These are phyloP conservation scores for Enhydra lutris DNA, from an alignment of 2,113 vertebrate genomes.

Conservation along the genomic window DNA sequence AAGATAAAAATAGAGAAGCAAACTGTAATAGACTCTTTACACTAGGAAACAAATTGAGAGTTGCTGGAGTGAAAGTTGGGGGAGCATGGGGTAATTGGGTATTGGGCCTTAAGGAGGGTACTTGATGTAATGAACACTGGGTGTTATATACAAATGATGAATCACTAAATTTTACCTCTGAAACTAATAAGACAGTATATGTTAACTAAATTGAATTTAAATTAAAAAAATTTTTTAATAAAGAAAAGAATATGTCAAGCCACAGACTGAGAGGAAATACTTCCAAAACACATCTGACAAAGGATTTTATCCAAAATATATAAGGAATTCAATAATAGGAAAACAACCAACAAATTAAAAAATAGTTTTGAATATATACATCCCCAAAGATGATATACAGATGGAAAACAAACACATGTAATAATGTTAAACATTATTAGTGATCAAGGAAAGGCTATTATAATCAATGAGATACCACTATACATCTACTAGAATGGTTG, in stretches of 20 bases:
- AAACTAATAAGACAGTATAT: background rate
- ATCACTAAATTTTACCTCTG: background rate
- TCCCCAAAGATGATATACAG: background rate
- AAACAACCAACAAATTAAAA: background rate
- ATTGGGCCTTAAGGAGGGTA: background rate
- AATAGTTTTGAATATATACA: background rate
- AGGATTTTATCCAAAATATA: background rate
- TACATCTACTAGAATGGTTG: background rate
- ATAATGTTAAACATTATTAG: background rate
- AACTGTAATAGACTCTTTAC: background rate
- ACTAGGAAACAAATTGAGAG: background rate
- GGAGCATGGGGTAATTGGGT: background rate
- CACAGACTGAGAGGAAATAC: background rate
- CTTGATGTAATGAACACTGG: background rate
- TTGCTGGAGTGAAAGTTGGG: background rate
- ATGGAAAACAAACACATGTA: background rate
- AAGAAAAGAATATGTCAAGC: background rate
- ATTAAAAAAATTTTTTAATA: background rate
- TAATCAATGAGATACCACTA: background rate
- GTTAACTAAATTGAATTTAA: background rate
- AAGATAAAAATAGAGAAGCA: background rate
- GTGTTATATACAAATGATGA: background rate
- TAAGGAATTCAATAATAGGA: background rate
- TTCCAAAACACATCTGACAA: background rate
- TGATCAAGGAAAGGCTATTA: background rate